phyloP scores from a whole-genome alignment of 2,797 vertebrate species.

The Myotis vivesi region DNA sequence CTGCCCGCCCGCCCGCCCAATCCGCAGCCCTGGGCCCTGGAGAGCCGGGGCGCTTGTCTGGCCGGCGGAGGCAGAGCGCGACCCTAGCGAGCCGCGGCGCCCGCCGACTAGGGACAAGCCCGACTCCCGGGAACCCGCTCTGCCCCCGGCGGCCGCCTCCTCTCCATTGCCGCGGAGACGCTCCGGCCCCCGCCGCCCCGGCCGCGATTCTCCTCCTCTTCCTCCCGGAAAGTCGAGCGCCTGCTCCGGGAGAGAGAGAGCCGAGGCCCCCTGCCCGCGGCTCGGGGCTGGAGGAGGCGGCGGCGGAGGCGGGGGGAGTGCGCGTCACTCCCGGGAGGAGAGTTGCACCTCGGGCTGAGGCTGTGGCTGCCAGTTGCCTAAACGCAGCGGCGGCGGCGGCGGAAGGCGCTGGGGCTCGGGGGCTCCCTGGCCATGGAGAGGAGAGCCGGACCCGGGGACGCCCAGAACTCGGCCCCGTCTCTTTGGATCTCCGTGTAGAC shows the following conservation, averaged over 20 bases:
- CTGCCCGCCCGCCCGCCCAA: background rate
- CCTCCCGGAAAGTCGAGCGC: slow-evolving; percentile 22
- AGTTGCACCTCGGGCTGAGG: slow-evolving; percentile 42
- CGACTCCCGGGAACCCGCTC: background rate
- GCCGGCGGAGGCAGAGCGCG: slow-evolving; percentile 59
- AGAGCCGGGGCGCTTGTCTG: slow-evolving; percentile 50
- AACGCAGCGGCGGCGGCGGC: slow-evolving; percentile 31
- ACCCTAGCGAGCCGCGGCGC: slow-evolving; percentile 49
- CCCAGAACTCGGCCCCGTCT: slow-evolving; percentile 8
- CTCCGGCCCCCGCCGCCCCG: background rate
- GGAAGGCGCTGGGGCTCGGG: background rate
- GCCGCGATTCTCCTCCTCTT: slow-evolving; percentile 57
- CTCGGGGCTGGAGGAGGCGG: background rate
- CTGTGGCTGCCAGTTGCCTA: slow-evolving; percentile 38
- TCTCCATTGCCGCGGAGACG: background rate
- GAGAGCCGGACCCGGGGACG: slow-evolving; percentile 10
- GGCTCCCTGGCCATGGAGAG: slow-evolving; percentile 65
- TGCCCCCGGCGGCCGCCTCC: background rate
- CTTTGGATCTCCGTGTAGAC: slow-evolving; percentile 52
- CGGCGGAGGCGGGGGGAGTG: slow-evolving; percentile 52
- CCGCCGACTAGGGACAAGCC: slow-evolving; percentile 18
- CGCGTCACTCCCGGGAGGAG: slow-evolving; percentile 60
- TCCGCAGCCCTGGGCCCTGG: background rate
- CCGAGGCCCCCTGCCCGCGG: background rate
- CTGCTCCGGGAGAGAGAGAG: background rate